Conservation (phyloP, 2,888 invertebrate genomes). For the Parnassius smintheus region DNA sequence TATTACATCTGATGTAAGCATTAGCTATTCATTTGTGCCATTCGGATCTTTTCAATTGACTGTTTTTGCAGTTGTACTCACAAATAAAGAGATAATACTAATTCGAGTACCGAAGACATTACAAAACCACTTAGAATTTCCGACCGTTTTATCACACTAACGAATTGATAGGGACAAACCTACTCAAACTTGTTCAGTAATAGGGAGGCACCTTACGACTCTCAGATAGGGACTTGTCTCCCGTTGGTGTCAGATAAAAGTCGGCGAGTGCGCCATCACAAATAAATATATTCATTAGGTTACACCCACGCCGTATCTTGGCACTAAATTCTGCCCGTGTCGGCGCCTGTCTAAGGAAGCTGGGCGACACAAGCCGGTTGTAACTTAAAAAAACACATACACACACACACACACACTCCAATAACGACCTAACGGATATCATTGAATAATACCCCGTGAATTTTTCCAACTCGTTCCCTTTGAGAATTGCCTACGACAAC, state of each 20-base stretch:
- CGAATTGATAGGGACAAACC: constrained; percentile 26
- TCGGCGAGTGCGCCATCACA: constrained; percentile 55
- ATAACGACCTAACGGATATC: constrained; percentile 36
- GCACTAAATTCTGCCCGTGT: constrained; percentile 74
- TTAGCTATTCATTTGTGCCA: too few relatives aligned
- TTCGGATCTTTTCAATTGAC: too few relatives aligned
- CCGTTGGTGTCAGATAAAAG: constrained; percentile 67
- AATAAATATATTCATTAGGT: constrained; percentile 81
- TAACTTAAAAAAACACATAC: constrained; percentile 44
- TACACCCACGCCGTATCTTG: constrained; percentile 77
- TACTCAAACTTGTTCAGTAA: constrained; percentile 26
- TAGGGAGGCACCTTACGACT: constrained; percentile 34
- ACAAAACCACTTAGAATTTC: constrained; percentile 22
- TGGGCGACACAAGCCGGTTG: constrained; percentile 40
- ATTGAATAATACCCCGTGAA: constrained; percentile 25
- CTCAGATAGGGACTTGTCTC: constrained; percentile 50
- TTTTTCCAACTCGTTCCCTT: constrained; percentile 16
- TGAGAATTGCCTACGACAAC: constrained; percentile 10
- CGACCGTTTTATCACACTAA: constrained; percentile 19
- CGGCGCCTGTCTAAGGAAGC: constrained; percentile 65
- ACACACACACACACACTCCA: constrained; percentile 35
- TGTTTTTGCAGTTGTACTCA: constrained; percentile 17
- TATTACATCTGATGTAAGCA: too few relatives aligned
- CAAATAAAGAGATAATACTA: constrained; percentile 24
- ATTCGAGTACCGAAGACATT: constrained; percentile 14